Evolutionary conservation across 2,113 vertebrate genomes (phyloP).

Genomic region (Amphiprion percula): DNA sequence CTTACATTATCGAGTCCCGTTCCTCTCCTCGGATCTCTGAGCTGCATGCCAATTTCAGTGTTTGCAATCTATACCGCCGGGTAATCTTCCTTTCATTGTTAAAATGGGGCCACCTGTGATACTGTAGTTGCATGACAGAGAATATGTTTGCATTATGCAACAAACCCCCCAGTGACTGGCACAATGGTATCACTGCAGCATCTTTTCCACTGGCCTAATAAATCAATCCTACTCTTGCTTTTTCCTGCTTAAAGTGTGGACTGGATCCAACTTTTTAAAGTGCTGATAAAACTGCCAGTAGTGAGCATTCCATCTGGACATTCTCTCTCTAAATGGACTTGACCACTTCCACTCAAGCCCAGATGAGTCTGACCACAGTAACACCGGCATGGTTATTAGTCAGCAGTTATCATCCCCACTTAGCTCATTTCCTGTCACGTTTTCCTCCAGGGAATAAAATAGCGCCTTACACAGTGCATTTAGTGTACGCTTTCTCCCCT

Average conservation of each 20-base stretch:
- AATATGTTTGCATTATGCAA: constrained; percentile 43
- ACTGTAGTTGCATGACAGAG: constrained; percentile 15
- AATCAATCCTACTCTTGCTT: constrained; percentile 34
- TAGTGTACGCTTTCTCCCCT: background rate
- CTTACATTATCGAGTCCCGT: constrained; percentile 31
- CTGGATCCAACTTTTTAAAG: constrained; percentile 32
- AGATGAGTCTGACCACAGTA: constrained; percentile 20
- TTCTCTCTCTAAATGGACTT: constrained; percentile 50
- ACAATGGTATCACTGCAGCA: constrained; percentile 34
- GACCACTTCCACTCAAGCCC: constrained; percentile 29
- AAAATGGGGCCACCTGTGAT: constrained; percentile 60
- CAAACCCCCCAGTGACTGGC: constrained; percentile 33
- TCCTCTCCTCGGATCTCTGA: constrained; percentile 38
- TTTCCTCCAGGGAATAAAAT: constrained; percentile 25
- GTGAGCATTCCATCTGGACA: constrained; percentile 40
- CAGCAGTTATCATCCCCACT: constrained; percentile 41
- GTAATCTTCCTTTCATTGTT: constrained; percentile 55
- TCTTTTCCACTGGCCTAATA: constrained; percentile 8
- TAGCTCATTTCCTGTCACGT: constrained; percentile 49
- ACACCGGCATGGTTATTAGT: constrained; percentile 29
- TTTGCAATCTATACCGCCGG: constrained; percentile 25
- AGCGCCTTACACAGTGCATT: constrained; percentile 12
- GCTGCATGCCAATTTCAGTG: constrained; percentile 23
- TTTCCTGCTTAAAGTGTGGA: constrained; percentile 33
- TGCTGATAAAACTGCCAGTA: constrained; percentile 40